Evolutionary conservation across 2,888 invertebrate genomes (phyloP).

Genomic region (Cephus nigrinus): DNA sequence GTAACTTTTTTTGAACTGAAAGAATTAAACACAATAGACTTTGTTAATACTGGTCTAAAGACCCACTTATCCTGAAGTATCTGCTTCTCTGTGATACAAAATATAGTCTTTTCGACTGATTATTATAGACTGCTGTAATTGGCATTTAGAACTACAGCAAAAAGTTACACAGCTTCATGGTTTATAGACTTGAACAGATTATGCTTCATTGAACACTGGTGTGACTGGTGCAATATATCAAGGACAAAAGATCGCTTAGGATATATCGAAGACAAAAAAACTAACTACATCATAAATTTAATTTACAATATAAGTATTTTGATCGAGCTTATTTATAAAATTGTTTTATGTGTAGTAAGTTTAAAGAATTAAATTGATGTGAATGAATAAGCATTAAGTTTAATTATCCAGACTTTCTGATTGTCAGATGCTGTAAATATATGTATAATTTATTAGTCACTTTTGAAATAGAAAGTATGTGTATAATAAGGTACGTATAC

Average conservation of each 20-base stretch:
- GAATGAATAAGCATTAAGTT: neutral
- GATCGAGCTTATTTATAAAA: neutral
- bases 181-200: neutral
- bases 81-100: too few species aligned
- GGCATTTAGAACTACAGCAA: neutral
- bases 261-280: neutral
- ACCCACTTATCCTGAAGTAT: too few species aligned
- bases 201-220: neutral
- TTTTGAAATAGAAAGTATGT: neutral
- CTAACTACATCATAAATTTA: neutral
- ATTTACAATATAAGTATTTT: neutral
- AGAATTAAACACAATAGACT: neutral
- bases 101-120: neutral
- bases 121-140: neutral
- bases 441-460: neutral
- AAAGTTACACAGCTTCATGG: neutral
- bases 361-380: neutral
- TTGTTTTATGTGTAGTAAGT: neutral
- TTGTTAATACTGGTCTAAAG: neutral
- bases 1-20: neutral
- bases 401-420: neutral
- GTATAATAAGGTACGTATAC: neutral
- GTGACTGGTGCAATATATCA: neutral
- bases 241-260: neutral
- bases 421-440: neutral